phyloP scores from a whole-genome alignment of 2,797 vertebrate species.

The Pangasius sanitwongsei region DNA sequence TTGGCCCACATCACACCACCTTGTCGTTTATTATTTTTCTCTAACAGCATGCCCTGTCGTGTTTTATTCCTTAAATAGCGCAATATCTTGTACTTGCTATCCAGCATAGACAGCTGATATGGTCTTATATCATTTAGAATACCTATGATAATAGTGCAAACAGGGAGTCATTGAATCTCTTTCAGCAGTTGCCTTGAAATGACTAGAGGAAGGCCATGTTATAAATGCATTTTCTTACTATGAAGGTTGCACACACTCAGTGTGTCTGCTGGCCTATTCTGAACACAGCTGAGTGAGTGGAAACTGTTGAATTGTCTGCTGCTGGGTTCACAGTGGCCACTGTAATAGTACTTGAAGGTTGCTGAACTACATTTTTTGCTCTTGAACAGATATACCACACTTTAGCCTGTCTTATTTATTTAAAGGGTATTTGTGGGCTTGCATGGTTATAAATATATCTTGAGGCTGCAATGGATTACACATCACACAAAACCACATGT shows the following conservation, averaged over 20 bases:
- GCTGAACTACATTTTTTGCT: slow-evolving; percentile 27
- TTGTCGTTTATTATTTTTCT: not conserved
- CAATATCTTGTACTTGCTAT: slow-evolving; percentile 1
- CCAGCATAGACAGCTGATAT: slow-evolving; percentile 3
- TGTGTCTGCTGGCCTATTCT: slow-evolving; percentile 21
- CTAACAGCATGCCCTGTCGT: not conserved
- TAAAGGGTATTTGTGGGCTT: slow-evolving; percentile 13
- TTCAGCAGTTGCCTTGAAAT: slow-evolving; percentile 26
- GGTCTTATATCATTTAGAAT: slow-evolving; percentile 6
- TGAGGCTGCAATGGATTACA: not conserved
- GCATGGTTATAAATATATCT: not conserved
- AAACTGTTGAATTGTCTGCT: slow-evolving; percentile 46
- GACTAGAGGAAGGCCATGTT: slow-evolving; percentile 36
- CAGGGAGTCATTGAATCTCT: slow-evolving; percentile 19
- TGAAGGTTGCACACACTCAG: slow-evolving; percentile 11
- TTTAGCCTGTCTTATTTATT: slow-evolving; percentile 18
- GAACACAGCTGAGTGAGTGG: slow-evolving; percentile 35
- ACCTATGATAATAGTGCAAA: slow-evolving; percentile 10
- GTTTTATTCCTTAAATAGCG: not conserved
- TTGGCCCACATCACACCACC: not conserved
- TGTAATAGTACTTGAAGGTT: slow-evolving; percentile 37
- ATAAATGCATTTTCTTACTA: slow-evolving; percentile 34
- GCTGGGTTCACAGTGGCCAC: slow-evolving; percentile 36
- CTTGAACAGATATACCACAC: slow-evolving; percentile 29
- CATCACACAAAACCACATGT: not conserved